These are phyloP conservation scores for Epistrophe eligans DNA, from an alignment of 2,888 invertebrate genomes.

Conservation along the genomic window DNA sequence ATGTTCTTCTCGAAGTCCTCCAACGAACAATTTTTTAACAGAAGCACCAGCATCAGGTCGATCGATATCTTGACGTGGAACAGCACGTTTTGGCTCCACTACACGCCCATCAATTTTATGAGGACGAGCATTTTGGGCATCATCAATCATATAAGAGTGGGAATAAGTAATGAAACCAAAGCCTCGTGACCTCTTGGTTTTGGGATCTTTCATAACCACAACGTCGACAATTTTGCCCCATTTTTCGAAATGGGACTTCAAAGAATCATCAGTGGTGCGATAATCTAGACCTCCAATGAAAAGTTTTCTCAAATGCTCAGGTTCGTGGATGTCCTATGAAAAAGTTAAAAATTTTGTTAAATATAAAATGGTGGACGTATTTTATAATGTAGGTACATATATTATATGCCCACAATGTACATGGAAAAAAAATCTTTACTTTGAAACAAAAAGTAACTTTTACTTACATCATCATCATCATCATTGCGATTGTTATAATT, in stretches of 20 bases:
- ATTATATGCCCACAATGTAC: not conserved
- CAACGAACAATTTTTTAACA: constrained; percentile 97
- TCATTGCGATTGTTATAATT: constrained; percentile 80
- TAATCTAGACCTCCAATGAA: constrained; percentile 98
- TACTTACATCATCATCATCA: constrained; percentile 81
- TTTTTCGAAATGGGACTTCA: constrained; percentile 97
- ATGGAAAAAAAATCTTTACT: too few species aligned
- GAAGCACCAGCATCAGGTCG: constrained; percentile 96
- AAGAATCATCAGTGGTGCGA: constrained; percentile 94
- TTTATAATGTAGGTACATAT: not conserved
- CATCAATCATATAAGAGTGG: constrained; percentile 97
- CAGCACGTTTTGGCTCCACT: constrained; percentile 98
- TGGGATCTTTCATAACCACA: constrained; percentile 98
- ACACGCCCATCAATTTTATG: constrained; percentile 96
- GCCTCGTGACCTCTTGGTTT: constrained; percentile 96
- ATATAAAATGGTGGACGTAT: constrained; percentile 78
- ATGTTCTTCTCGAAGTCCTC: constrained; percentile 95
- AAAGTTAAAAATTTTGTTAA: constrained; percentile 9
- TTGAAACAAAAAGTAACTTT: not conserved
- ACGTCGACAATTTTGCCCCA: constrained; percentile 99
- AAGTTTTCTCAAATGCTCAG: constrained; percentile 93
- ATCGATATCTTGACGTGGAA: constrained; percentile 95
- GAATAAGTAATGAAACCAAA: constrained; percentile 99
- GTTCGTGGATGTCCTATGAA: constrained; percentile 81
- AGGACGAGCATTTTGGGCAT: constrained; percentile 94